Conservation (phyloP, 2,113 vertebrate species). For the Anguilla japonica region DNA sequence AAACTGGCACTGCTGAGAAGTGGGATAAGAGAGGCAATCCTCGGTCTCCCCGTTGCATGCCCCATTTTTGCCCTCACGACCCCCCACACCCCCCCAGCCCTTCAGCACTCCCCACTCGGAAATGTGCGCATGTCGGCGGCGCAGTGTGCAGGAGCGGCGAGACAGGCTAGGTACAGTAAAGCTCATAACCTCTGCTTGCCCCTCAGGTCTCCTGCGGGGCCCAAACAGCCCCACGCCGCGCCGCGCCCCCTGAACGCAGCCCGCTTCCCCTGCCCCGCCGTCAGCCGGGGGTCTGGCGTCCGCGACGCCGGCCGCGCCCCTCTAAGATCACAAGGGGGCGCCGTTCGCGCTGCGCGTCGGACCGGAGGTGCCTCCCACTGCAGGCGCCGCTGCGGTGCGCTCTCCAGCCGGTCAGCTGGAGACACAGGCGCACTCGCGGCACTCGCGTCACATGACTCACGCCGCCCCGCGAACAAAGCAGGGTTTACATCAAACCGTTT, state of each 20-base stretch:
- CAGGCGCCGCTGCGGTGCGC: no score
- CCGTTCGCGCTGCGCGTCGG: no score
- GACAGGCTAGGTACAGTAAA: not conserved
- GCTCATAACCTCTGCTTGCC: conserved; percentile 6
- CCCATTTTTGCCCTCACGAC: not conserved
- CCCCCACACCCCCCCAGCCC: not conserved
- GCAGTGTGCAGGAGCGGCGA: not conserved
- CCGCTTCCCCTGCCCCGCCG: not conserved
- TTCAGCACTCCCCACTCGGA: not conserved
- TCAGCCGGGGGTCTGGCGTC: not conserved
- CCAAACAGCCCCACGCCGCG: not conserved
- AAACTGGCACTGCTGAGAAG: not conserved
- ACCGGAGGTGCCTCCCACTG: no score
- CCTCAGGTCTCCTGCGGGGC: not conserved
- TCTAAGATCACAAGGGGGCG: no score
- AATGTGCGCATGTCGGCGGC: not conserved
- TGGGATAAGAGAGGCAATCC: not conserved
- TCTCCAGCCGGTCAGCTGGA: no score
- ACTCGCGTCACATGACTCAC: no score
- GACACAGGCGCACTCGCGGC: no score
- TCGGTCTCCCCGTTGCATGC: not conserved
- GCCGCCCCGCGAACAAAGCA: no score
- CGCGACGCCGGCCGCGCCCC: not conserved
- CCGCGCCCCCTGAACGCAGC: not conserved
- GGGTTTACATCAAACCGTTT: not conserved